Percentiles rank a stretch among this genome's conserved stretches.
Evolutionary conservation across 30 jellyfish, hydroid and myxozoan species (phyloP).

Genomic region (Aurelia aurita complex sp. Pacific): DNA sequence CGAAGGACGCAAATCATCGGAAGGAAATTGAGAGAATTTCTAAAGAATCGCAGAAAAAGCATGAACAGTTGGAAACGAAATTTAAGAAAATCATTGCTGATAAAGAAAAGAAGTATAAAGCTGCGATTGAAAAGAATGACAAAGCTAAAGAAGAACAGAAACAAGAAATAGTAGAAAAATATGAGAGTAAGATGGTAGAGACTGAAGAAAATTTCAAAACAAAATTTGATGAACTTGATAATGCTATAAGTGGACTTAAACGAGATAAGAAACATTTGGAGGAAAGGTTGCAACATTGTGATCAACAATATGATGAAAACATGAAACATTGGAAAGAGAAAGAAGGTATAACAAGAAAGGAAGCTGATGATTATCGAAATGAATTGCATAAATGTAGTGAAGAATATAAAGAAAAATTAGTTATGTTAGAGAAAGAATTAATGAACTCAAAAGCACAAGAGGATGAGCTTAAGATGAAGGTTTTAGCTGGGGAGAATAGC

Average conservation of each 20-base stretch:
- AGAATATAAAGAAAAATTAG: conserved; percentile 27
- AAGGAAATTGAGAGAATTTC: conserved; percentile 36
- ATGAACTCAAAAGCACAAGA: conserved; percentile 23
- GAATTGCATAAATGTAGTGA: conserved; percentile 11
- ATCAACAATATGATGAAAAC: conserved; percentile 30
- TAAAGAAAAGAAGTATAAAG: conserved; percentile 46
- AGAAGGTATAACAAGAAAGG: conserved; percentile 19
- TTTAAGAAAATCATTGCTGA: conserved; percentile 59
- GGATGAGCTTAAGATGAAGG: conserved; percentile 60
- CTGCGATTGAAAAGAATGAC: conserved; percentile 3
- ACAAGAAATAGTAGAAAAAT: not conserved
- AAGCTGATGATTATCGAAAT: conserved; percentile 13
- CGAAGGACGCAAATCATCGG: conserved; percentile 20
- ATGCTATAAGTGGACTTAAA: not conserved
- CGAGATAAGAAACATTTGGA: conserved; percentile 18
- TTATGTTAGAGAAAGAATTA: conserved; percentile 42
- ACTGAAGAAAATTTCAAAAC: conserved; percentile 20
- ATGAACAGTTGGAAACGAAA: conserved; percentile 50
- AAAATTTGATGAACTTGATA: conserved; percentile 38
- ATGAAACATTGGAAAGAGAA: conserved; percentile 42
- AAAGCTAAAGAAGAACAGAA: conserved; percentile 12
- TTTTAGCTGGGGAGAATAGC: conserved; percentile 55
- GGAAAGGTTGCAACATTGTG: conserved; percentile 11
- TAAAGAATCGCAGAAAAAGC: conserved; percentile 18
- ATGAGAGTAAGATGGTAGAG: conserved; percentile 40